Base-by-base conservation (phyloP, 1,140 invertebrate species). In the Zaprionus vittiger region DNA sequence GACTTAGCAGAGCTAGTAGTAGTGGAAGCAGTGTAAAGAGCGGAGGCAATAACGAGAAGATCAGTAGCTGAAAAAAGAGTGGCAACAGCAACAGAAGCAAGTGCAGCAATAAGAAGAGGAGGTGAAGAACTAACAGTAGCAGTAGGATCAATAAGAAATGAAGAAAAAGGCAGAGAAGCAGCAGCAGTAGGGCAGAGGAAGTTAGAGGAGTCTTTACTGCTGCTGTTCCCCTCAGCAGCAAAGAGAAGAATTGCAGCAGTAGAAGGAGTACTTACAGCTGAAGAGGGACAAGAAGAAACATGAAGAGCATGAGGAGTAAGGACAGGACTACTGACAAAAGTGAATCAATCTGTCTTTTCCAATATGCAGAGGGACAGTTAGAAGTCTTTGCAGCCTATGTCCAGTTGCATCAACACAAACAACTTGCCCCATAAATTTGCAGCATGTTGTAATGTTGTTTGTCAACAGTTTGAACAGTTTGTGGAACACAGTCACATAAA, bases 381-480 rank as follows among this genome's bases (percentile, higher is more conserved):
- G 14, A 28, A 34, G 12, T 24, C 17, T 26, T 6, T 24, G 9
- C 26, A 14, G 20, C n/a, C 47, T 52, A 17, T 49, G 57, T 20
- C 61, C 79, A 85, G 72, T 74, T 85, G 78, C 85, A 79, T 81
- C 79, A 81, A 76, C 76, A 55, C 64, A 67, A 44, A 64, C 85
- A 82, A 85, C 69, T 81, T 81, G 78, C 59, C 79, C 71, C 85
- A 90, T 89, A 90, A 89, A 90, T 89, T 90, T 90, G 85, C 79
- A 77, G 79, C 86, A 91, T 83, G 81, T 85, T 90, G 82, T 91
- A 86, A 82, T 91, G 81, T 79, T 85, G 85, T 90, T 90, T 91
- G 85, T 90, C 85, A 90, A 90, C 85, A 90, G 86, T 91, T 90
- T 83, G 70, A 82, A 75, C 86, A 81, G 81, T 81, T 90, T 90